A percentile compares a stretch with the other conserved stretches of the same genome.
These are phyloP conservation scores for Tetramorium simillimum DNA, from an alignment of 1,140 invertebrate species.

Conservation along the genomic window DNA sequence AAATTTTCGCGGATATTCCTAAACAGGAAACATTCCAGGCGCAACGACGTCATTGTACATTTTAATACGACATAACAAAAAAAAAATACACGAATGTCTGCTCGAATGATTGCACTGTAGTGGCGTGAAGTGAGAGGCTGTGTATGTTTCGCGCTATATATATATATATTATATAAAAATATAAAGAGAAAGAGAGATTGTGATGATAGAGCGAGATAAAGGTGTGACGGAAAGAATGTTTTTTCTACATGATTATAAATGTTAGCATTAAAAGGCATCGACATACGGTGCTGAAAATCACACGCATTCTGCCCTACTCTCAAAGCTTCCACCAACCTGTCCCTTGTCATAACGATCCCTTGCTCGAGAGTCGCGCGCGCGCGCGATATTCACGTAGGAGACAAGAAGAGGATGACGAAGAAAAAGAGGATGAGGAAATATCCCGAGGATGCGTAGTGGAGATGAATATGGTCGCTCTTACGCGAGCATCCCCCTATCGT, in stretches of 20 bases:
- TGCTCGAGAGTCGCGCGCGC: conserved; percentile 57
- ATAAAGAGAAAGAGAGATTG: conserved; percentile 55
- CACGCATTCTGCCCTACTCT: conserved; percentile 63
- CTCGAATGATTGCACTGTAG: conserved; percentile 44
- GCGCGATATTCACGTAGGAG: conserved; percentile 58
- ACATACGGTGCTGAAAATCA: conserved; percentile 64
- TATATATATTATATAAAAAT: conserved; percentile 59
- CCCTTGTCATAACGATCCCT: conserved; percentile 31
- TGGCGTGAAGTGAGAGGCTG: conserved; percentile 61
- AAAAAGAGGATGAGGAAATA: conserved; percentile 39
- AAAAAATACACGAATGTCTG: conserved; percentile 26
- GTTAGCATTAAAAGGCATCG: conserved; percentile 72
- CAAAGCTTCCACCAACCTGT: conserved; percentile 44
- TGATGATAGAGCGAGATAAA: conserved; percentile 60
- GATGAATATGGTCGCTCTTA: conserved; percentile 64
- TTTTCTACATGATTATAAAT: conserved; percentile 75
- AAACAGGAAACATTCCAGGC: conserved; percentile 40
- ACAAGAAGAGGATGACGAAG: conserved; percentile 51
- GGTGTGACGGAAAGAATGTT: conserved; percentile 63
- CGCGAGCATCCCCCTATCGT: conserved; percentile 73
- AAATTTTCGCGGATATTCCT: conserved; percentile 44
- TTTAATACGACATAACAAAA: conserved; percentile 22
- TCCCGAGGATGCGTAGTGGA: conserved; percentile 66
- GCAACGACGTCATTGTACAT: conserved; percentile 54
- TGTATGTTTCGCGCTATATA: conserved; percentile 63